Conservation (phyloP, 2,113 vertebrate species). For the Morone chrysops region DNA sequence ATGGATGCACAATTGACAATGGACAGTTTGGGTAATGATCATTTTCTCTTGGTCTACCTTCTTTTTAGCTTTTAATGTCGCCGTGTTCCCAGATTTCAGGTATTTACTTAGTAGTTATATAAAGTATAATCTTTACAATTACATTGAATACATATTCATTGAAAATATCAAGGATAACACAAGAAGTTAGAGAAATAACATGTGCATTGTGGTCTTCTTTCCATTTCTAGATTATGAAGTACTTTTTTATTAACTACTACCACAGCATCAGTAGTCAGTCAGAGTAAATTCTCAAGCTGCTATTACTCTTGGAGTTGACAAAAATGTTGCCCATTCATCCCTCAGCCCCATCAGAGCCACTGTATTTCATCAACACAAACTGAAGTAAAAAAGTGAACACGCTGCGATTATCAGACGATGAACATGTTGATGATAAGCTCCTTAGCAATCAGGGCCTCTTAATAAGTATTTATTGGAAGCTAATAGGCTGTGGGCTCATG, state of each 20-base stretch:
- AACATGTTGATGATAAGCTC: slow-evolving; percentile 67
- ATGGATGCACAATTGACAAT: neutral
- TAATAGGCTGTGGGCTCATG: slow-evolving; percentile 73
- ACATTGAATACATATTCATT: too few species aligned
- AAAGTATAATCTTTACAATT: neutral
- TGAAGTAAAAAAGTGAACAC: slow-evolving; percentile 48
- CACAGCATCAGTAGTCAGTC: neutral
- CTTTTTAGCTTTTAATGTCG: neutral
- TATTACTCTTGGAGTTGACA: neutral
- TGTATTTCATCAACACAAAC: slow-evolving; percentile 14
- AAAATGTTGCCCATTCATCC: too few species aligned
- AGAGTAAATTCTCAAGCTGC: neutral
- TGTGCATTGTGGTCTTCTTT: too few species aligned
- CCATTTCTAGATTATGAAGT: neutral
- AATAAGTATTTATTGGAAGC: slow-evolving; percentile 78
- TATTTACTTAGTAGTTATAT: neutral
- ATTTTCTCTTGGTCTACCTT: neutral
- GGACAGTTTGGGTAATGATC: neutral
- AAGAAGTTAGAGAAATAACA: too few species aligned
- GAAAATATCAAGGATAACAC: too few species aligned
- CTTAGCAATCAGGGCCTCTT: slow-evolving; percentile 64
- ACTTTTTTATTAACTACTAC: neutral
- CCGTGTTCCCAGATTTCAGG: neutral
- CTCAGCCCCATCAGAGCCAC: neutral
- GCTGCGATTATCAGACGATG: slow-evolving; percentile 49